Evolutionary conservation across 2,888 invertebrate genomes (phyloP), one percentile per base, ranked within the genome.

Genomic region (Rhogogaster chlorosoma): DNA sequence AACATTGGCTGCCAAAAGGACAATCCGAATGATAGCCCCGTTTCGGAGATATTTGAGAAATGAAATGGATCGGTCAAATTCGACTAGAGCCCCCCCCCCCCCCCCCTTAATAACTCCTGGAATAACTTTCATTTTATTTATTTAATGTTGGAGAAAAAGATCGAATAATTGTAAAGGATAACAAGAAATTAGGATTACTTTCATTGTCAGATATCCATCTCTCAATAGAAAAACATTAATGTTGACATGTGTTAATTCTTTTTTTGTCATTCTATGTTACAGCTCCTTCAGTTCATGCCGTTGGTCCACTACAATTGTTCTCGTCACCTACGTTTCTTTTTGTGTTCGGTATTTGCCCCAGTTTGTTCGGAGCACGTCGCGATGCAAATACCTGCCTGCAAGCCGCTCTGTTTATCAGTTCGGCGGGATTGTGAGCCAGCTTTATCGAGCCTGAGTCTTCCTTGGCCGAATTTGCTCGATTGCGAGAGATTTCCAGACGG

Each of bases 281-380:
- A 97, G 97, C 95, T 97, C 92, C 94, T 95, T 86, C 94, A 95
- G 86, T 96, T 97, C 93, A 94, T 96, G 91, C 96, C 96, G 0
- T 94, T 98, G 86, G 95, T 98, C 84, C 95, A 97, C 88, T 96
- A 96, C 90, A 96, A 96, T 83, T 98, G 98, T 92, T 98, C 98
- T 5, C 94, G 95, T 85, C 96, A 97, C 91, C 95, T 98, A 67
- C 95, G 97, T 88, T 97, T 98, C 93, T 96, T 98, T 91, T 95
- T 99, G 86, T 99, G 98, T 94, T 97, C 98, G 22, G 96, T 98
- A 83, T 97, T 97, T 93, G 97, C 97, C 12, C 98, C 98, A 57
- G 96, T 99, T 93, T 99, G 98, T 94, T 97, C 98, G 45, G 97
- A 97, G 91, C 96, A 98, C 93, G 97, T 97, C 87, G 96, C 97